These are phyloP conservation scores for Aphis craccivora DNA, from an alignment of 1,140 invertebrate genomes.

Conservation along the genomic window DNA sequence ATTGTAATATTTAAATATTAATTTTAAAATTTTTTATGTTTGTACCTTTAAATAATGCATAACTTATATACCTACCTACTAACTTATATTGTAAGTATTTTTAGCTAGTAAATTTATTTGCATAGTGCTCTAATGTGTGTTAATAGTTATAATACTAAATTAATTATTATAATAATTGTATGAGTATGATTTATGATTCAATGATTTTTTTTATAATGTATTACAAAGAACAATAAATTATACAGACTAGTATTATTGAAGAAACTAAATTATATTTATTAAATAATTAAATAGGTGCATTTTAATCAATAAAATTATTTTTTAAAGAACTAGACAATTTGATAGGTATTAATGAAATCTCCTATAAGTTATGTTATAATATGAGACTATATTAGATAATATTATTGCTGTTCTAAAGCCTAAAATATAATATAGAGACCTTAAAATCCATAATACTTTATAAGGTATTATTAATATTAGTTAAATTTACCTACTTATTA, in stretches of 20 bases:
- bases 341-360: not conserved
- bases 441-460: not conserved
- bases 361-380: not conserved
- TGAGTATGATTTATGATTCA: not conserved
- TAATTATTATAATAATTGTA: not conserved
- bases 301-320: not conserved
- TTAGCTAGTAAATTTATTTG: not conserved
- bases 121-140: not conserved
- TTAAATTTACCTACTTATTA: not conserved
- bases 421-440: not conserved
- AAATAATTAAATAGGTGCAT: not conserved
- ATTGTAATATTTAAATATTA: not conserved
- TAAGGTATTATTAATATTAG: not conserved
- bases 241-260: not conserved
- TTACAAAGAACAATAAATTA: not conserved
- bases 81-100: not conserved
- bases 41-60: not conserved
- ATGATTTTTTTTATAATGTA: not conserved
- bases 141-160: not conserved
- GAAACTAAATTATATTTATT: not conserved
- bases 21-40: not conserved
- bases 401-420: not conserved
- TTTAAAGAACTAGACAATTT: too few species aligned
- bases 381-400: not conserved
- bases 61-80: not conserved